A percentile compares a stretch with the other conserved stretches of the same genome.
Conservation (phyloP, 2,113 vertebrate genomes). For the Pterocles burchelli region DNA sequence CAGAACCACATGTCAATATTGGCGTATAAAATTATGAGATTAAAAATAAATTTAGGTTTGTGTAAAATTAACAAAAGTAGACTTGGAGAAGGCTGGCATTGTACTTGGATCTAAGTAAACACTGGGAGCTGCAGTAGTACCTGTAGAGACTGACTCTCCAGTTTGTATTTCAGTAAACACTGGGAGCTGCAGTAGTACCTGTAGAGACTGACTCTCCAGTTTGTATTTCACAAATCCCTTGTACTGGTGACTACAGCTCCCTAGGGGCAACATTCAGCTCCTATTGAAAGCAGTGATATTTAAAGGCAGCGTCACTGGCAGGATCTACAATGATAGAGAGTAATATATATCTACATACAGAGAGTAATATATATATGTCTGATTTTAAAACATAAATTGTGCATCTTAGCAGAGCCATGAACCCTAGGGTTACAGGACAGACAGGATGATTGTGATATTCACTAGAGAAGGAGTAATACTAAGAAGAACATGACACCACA, state of each 20-base stretch:
- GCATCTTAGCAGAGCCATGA: background rate
- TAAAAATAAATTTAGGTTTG: background rate
- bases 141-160: background rate
- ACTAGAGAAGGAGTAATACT: background rate
- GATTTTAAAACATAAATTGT: background rate
- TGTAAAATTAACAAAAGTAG: background rate
- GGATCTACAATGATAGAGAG: background rate
- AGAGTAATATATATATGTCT: background rate
- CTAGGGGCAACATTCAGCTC: background rate
- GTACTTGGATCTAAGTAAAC: background rate
- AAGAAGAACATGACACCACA: background rate
- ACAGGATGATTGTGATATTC: background rate
- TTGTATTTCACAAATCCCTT: background rate
- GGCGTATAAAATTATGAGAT: background rate
- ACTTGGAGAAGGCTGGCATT: background rate
- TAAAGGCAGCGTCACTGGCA: background rate
- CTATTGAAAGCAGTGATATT: background rate
- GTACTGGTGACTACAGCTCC: background rate
- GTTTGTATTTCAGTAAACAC: background rate
- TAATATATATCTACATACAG: background rate
- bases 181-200: too few species aligned
- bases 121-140: background rate
- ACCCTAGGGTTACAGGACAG: background rate
- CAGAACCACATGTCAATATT: background rate
- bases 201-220: background rate